Percentiles rank a stretch among this genome's conserved stretches.
Conservation (phyloP, 2,113 vertebrate genomes). For the Lophius piscatorius region DNA sequence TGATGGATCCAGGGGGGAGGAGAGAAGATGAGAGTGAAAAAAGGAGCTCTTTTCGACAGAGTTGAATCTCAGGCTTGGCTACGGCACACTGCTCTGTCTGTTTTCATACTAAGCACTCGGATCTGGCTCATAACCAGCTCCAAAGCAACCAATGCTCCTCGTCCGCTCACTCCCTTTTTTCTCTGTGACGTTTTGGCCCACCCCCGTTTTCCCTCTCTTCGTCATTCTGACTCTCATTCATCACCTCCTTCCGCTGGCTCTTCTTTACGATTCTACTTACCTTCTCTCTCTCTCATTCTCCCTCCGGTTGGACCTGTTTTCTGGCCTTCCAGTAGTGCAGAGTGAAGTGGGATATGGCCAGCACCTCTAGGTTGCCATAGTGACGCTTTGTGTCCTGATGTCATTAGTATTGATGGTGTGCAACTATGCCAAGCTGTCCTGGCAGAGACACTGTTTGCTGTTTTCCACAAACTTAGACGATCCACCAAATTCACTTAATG, state of each 20-base stretch:
- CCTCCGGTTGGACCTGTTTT: conserved; percentile 7
- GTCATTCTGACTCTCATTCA: conserved; percentile 53
- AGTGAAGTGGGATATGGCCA: conserved; percentile 34
- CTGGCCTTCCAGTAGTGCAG: conserved; percentile 52
- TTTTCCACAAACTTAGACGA: conserved; percentile 62
- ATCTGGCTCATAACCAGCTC: conserved; percentile 54
- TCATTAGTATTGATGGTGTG: conserved; percentile 77
- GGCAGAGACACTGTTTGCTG: conserved; percentile 60
- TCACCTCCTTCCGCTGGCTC: conserved; percentile 36
- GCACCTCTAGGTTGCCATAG: conserved; percentile 70
- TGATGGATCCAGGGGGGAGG: conserved; percentile 55
- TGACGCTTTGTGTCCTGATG: conserved; percentile 73
- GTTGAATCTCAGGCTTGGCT: conserved; percentile 70
- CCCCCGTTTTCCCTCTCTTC: conserved; percentile 32
- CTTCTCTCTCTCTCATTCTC: conserved; percentile 29
- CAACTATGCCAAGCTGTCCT: conserved; percentile 63
- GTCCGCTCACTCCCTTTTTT: conserved; percentile 4
- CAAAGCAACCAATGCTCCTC: conserved; percentile 33
- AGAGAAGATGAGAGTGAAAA: conserved; percentile 68
- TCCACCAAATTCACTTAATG: conserved; percentile 20
- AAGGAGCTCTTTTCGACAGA: conserved; percentile 58
- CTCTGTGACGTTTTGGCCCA: conserved; percentile 41
- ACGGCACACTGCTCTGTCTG: conserved; percentile 71
- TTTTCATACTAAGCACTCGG: conserved; percentile 64
- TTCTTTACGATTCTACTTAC: conserved; percentile 29